These are phyloP conservation scores for Leptopilina syphax DNA, from an alignment of 2,888 invertebrate species.

Conservation along the genomic window DNA sequence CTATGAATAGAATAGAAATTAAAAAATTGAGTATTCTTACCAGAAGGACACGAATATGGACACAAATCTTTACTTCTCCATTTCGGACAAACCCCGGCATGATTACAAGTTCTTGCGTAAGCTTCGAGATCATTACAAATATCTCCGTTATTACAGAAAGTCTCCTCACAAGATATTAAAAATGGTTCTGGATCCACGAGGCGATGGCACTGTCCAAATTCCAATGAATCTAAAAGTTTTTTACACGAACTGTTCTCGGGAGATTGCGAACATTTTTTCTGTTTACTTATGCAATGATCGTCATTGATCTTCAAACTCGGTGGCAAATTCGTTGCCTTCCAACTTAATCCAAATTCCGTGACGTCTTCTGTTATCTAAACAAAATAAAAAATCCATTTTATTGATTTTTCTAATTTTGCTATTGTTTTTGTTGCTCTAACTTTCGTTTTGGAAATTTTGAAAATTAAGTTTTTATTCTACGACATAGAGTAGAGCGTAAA, in stretches of 20 bases:
- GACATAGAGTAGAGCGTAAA: too few relatives aligned
- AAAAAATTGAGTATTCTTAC: constrained; percentile 62
- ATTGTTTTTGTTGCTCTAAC: too few relatives aligned
- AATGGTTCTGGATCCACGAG: constrained; percentile 84
- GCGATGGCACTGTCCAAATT: constrained; percentile 85
- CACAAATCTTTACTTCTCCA: constrained; percentile 84
- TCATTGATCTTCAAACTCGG: constrained; percentile 59
- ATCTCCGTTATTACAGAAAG: constrained; percentile 80
- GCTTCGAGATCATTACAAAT: constrained; percentile 84
- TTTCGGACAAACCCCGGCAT: constrained; percentile 84
- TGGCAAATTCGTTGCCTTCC: constrained; percentile 72
- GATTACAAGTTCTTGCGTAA: constrained; percentile 85
- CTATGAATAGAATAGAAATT: neutral
- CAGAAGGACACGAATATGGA: constrained; percentile 81
- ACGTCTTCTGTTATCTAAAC: constrained; percentile 78
- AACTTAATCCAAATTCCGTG: constrained; percentile 80
- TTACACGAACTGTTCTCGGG: constrained; percentile 81
- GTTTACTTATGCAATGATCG: constrained; percentile 72
- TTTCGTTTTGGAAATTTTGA: too few relatives aligned
- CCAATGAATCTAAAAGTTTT: constrained; percentile 79
- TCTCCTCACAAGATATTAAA: constrained; percentile 84
- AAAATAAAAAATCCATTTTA: constrained; percentile 39
- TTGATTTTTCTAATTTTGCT: too few relatives aligned
- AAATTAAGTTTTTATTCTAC: too few relatives aligned
- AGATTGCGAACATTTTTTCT: constrained; percentile 70